Evolutionary conservation across 1,140 invertebrate species (phyloP), one percentile per base, ranked within the genome.

Genomic region (Heliconius hermathena): DNA sequence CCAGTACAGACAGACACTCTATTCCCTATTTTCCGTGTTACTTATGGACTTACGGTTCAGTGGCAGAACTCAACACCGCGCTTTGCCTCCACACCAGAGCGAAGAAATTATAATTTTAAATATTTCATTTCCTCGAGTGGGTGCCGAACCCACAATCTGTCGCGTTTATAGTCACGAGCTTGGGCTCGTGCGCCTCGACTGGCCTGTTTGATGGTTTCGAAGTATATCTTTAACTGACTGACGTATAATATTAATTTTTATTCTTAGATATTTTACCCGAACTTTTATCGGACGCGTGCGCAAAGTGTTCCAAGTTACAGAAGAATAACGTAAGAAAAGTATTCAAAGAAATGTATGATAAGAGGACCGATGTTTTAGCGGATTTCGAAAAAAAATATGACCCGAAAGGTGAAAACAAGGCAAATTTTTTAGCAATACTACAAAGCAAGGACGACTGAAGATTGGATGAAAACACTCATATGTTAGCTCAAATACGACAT

Each of bases 261-360:
- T 82, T 95, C 95, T 4, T 86, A 97, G 96, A 95, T 83, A 95
- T 96, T 81, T 87, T 97, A 71, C 97, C 97, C 11, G 96, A 97
- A 84, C 96, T 97, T 0, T 91, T 97, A 73, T 93, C 95, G 73
- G 96, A 95, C 1, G 95, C 96, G n/a, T 97, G 97, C 84, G 94
- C 94, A 29, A 96, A 96, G 88, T 97, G 97, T 88, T 96, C 95
- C 66, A 95, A 95, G n/a, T 94, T 93, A 20, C 96, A 97, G 87
- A 96, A 95, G 79, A 87, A 89, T 20, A 95, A 96, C 20, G 95
- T 96, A 1, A 95, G 96, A 78, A 96, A 96, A 86, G 93, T 97
- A 8, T 96, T 96, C 4, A 90, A 84, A 26, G 87, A 86, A 0
- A 74, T 92, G 1, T 87, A 84, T 46, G 84, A 90, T 22, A 88